Base-by-base conservation (phyloP, 35 echinoderm and acorn worm genomes). In the Lytechinus variegatus region DNA sequence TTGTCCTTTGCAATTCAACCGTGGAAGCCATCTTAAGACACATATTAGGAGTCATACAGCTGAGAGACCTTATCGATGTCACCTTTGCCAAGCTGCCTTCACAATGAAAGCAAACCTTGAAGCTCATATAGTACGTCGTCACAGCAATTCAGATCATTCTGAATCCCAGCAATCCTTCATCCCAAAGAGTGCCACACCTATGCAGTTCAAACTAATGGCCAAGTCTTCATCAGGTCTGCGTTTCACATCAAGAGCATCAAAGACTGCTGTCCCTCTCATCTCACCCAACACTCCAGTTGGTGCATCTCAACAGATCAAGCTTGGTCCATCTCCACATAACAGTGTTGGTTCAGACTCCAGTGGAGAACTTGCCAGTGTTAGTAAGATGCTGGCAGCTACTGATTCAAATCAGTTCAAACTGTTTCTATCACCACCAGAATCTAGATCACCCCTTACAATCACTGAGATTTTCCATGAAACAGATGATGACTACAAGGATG, bases 301-400 rank as follows among this genome's bases (percentile, higher is more conserved):
- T 56, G 54, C 92, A 27, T 93, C 92, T 93, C 54, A 93, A 54
- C 92, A 93, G 54, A 57, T 54, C 55, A 90, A 90, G 27, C 88
- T 90, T 14, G 92, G 92, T 57, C 94, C 94, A 28, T 97, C 92
- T 24, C 95, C 96, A 19, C 27, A 60, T 55, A 95, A 52, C 61
- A 97, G 91, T 61, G 24, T 94, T 29, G 95, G 94, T 29, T 97
- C 98, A 54, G 98, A 99, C 60, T 90, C 97, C 14, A 98, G 96
- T 87, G 96, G 91, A 10, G 98, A 99, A 33, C 96, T 99, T 61
- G 94, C 98, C 8, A 99, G 98, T 88, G 93, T 99, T 7, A 96
- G 96, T 44, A 99, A 98, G 66, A 99, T 99, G 96, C 95, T 99
- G 27, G 98, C 98, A 53, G 96, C 96, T 61, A 96, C 98, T 5